phyloP scores from a whole-genome alignment of 1,140 invertebrate genomes.

The Leptopilina clavipes region DNA sequence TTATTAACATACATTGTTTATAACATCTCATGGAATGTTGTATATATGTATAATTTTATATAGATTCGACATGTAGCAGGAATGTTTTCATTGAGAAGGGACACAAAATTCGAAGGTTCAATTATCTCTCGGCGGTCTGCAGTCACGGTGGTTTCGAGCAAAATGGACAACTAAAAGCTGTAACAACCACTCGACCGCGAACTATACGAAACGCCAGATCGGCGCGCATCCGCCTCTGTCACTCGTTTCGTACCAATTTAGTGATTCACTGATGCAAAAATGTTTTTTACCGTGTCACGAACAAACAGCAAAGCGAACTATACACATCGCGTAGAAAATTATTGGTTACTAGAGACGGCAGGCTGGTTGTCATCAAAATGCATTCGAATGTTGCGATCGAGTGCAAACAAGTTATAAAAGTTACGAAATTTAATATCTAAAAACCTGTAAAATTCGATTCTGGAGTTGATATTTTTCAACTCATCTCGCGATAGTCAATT shows the following conservation, averaged over 20 bases:
- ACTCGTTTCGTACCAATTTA: slow-evolving; percentile 31
- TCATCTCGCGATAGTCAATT: too few relatives aligned
- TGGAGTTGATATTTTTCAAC: too few relatives aligned
- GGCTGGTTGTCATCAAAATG: neutral
- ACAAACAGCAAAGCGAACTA: slow-evolving; percentile 18
- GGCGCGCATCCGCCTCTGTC: slow-evolving; percentile 12
- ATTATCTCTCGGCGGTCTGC: slow-evolving; percentile 49
- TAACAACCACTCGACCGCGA: slow-evolving; percentile 32
- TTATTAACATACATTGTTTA: too few relatives aligned
- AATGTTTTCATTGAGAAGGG: slow-evolving; percentile 38
- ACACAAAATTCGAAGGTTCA: slow-evolving; percentile 59
- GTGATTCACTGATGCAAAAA: slow-evolving; percentile 28
- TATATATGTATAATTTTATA: slow-evolving; percentile 27
- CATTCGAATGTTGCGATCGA: neutral
- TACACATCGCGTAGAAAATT: slow-evolving; percentile 1
- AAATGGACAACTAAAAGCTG: slow-evolving; percentile 35
- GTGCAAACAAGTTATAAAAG: neutral
- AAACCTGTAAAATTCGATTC: too few relatives aligned
- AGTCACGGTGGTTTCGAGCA: slow-evolving; percentile 43
- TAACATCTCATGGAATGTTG: neutral
- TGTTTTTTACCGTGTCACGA: slow-evolving; percentile 24
- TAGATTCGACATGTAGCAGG: slow-evolving; percentile 16
- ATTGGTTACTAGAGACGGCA: neutral
- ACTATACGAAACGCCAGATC: slow-evolving; percentile 28
- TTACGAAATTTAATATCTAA: too few relatives aligned